Evolutionary conservation across 2,113 vertebrate genomes (phyloP), one percentile per base, ranked within the genome.

Genomic region (Carassius auratus): DNA sequence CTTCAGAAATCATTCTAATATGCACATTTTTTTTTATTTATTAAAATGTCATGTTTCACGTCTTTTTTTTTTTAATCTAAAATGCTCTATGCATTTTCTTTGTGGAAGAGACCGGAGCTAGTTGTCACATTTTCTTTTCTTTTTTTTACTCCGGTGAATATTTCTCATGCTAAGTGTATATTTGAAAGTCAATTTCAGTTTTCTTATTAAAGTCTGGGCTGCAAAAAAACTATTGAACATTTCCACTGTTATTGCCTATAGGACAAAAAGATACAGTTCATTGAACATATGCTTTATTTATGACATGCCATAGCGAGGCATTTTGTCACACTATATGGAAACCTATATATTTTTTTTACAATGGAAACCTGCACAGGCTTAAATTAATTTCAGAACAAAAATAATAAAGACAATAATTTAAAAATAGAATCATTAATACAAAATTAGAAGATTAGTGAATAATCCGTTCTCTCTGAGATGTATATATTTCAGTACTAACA

Each of bases 131-230:
- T 50, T 10, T 21, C n/a, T 23, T 74, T 45, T 9, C 1, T 9
- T 45, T 45, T 10, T 45, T 30, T 30, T 30, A 30, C 12, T 23
- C 42, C 0, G 7, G 71, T 75, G 73, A 50, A 26, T 75, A 75
- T 75, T 75, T 75, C 12, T 50, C 42, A 75, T 2, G 0, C 10
- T 75, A 75, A 50, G 6, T 75, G 6, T 50, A 75, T 75, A 75
- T 75, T 75, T 75, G 73, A 75, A 75, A 75, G 73, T 15, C 73
- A 75, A 75, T 75, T 50, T 75, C 73, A 42, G 42, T 23, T 26
- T 75, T 75, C 73, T 75, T 26, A 23, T 14, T 75, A 75, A 75
- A 75, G 73, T 75, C 62, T 66, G 23, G 23, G 10, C 23, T 66
- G 62, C 61, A 30, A 66, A 23, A 30, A 66, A 26, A 66, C 57